A percentile compares a stretch with the other conserved stretches of the same genome.
Conservation (phyloP, 2,888 invertebrate species). For the Elmis aenea region DNA sequence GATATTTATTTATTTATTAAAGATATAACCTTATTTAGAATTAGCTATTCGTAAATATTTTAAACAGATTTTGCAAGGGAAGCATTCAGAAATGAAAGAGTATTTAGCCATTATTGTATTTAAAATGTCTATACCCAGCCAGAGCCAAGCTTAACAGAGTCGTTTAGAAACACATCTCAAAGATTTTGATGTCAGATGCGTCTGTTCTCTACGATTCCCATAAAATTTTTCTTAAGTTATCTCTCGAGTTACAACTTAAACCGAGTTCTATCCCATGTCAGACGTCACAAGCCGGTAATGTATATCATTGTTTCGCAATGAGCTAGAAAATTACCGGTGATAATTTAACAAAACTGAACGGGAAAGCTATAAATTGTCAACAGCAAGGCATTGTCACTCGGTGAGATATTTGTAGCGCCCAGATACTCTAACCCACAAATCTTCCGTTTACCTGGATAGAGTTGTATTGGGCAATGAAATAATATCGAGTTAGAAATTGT, state of each 20-base stretch:
- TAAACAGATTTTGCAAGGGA: background rate
- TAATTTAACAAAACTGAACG: conserved; percentile 27
- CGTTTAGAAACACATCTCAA: too few species aligned
- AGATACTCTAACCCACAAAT: conserved; percentile 17
- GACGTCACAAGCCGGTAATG: conserved; percentile 25
- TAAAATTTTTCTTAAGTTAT: conserved; percentile 17
- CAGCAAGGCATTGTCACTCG: conserved; percentile 10
- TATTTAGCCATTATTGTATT: too few species aligned
- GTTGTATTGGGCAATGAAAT: conserved; percentile 22
- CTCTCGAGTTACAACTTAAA: conserved; percentile 10
- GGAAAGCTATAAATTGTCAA: conserved; percentile 23
- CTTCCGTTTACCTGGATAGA: conserved; percentile 22
- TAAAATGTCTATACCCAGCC: too few species aligned
- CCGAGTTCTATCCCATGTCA: conserved; percentile 23
- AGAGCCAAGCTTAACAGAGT: too few species aligned
- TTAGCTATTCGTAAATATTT: too few species aligned
- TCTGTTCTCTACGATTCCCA: too few species aligned
- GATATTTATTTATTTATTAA: too few species aligned
- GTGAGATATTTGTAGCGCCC: conserved; percentile 16
- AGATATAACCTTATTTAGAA: too few species aligned
- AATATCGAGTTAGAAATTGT: too few species aligned
- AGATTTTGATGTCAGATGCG: too few species aligned
- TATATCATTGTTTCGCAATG: conserved; percentile 28
- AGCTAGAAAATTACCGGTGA: conserved; percentile 27
- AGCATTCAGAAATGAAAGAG: too few species aligned